These are phyloP conservation scores for Numenius phaeopus DNA, from an alignment of 2,797 vertebrate species.

Conservation along the genomic window DNA sequence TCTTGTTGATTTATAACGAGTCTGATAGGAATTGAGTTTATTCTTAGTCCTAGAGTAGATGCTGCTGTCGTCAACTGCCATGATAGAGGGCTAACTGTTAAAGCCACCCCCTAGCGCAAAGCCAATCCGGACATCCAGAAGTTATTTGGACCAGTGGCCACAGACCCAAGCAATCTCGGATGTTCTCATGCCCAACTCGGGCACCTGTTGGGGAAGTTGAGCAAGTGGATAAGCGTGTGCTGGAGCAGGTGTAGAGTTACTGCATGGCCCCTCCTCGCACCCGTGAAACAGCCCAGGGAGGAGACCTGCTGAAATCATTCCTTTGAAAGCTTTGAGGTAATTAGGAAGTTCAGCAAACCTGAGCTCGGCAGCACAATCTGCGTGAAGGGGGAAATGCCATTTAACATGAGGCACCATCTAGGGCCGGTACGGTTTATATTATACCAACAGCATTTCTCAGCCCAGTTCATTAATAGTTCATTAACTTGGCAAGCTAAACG, in stretches of 20 bases:
- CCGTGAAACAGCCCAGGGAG: constrained; percentile 62
- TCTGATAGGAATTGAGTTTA: constrained; percentile 71
- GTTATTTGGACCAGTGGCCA: neutral
- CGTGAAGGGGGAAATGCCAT: neutral
- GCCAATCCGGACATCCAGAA: constrained; percentile 14
- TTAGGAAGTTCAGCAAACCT: constrained; percentile 24
- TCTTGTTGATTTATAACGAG: constrained; percentile 75
- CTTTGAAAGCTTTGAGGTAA: neutral
- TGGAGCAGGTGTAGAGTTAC: constrained; percentile 92
- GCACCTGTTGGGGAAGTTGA: constrained; percentile 87
- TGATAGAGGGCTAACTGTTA: constrained; percentile 47
- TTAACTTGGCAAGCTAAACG: neutral
- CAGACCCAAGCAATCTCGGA: constrained; percentile 58
- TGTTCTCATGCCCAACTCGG: constrained; percentile 77
- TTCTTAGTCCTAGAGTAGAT: constrained; percentile 81
- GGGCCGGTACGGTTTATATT: neutral
- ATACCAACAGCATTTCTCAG: neutral
- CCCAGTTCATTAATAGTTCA: constrained; percentile 19
- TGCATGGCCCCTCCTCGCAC: constrained; percentile 84
- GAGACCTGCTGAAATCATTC: constrained; percentile 49
- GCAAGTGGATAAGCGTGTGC: constrained; percentile 85
- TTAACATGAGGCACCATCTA: neutral
- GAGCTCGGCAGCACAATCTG: neutral
- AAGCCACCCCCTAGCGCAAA: constrained; percentile 46
- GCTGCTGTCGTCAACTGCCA: constrained; percentile 87